A percentile compares a stretch with the other conserved stretches of the same genome.
phyloP scores from a whole-genome alignment of 2,888 invertebrate species.

The Halocaridina rubra region DNA sequence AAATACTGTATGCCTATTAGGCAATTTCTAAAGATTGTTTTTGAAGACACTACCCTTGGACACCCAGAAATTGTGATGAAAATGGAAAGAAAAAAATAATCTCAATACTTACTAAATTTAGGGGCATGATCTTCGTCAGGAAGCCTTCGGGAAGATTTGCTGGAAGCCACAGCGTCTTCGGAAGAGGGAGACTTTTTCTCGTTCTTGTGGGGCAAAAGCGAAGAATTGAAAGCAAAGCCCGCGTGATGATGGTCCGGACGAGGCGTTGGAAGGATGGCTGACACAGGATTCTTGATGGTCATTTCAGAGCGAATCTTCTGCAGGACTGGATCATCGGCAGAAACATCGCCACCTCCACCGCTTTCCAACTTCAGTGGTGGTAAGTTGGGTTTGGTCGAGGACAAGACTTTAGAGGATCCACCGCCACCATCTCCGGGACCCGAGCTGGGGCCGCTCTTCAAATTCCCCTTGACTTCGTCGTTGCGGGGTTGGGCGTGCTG shows the following conservation, averaged over 20 bases:
- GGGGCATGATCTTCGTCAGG: not conserved
- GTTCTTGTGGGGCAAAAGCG: not conserved
- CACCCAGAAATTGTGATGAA: too few species aligned
- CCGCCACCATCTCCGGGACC: constrained; percentile 47
- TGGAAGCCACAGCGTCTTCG: not conserved
- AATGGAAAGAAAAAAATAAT: too few species aligned
- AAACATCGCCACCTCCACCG: not conserved
- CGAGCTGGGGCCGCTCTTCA: constrained; percentile 50
- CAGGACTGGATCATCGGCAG: constrained; percentile 17
- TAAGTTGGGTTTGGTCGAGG: not conserved
- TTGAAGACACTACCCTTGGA: too few species aligned
- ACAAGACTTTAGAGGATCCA: not conserved
- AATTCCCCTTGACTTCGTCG: constrained; percentile 45
- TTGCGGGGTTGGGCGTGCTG: constrained; percentile 39
- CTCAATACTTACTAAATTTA: not conserved
- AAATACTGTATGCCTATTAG: too few species aligned
- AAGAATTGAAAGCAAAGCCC: constrained; percentile 7
- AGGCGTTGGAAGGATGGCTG: constrained; percentile 45
- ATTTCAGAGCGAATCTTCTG: constrained; percentile 53
- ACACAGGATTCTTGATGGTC: constrained; percentile 20
- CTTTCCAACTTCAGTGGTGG: not conserved
- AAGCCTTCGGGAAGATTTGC: not conserved
- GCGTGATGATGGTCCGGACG: constrained; percentile 13
- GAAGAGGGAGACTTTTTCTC: too few species aligned
- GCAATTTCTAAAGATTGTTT: too few species aligned